Conservation (phyloP, 2,888 invertebrate genomes). For the Mesorhabditis sp. region DNA sequence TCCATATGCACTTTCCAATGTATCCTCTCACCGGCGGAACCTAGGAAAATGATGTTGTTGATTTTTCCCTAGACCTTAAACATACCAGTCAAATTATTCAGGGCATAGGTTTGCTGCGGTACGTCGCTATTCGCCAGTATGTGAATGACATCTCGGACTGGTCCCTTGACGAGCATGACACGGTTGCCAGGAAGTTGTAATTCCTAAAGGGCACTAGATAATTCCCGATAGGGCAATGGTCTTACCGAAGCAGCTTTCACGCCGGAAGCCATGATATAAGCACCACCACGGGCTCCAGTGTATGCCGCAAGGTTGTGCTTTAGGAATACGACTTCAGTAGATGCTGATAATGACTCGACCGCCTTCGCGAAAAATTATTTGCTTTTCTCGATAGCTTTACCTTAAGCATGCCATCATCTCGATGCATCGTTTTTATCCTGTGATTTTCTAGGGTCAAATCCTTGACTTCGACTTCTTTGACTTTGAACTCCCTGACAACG, state of each 20-base stretch:
- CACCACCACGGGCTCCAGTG: constrained; percentile 26
- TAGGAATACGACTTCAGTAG: not conserved
- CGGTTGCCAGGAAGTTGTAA: constrained; percentile 7
- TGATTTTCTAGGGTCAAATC: not conserved
- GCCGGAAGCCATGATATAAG: constrained; percentile 31
- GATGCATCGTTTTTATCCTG: not conserved
- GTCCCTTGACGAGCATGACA: constrained; percentile 20
- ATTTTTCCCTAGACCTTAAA: constrained; percentile 9
- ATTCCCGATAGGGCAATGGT: constrained; percentile 7
- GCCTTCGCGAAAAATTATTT: not conserved
- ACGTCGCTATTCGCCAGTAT: constrained; percentile 13
- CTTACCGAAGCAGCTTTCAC: not conserved
- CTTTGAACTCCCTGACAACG: no score
- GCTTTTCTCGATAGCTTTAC: not conserved
- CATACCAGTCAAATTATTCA: not conserved
- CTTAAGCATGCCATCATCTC: not conserved
- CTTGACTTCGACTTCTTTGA: no score
- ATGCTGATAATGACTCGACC: not conserved
- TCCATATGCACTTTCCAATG: constrained; percentile 27
- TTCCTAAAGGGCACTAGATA: not conserved
- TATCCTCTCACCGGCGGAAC: constrained; percentile 22
- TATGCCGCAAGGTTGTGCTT: constrained; percentile 10
- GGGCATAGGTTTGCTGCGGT: not conserved
- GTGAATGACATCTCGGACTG: constrained; percentile 22
- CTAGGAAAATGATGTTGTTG: constrained; percentile 7